Conservation (phyloP, 2,113 vertebrate genomes). For the Notarius quadriscutis region DNA sequence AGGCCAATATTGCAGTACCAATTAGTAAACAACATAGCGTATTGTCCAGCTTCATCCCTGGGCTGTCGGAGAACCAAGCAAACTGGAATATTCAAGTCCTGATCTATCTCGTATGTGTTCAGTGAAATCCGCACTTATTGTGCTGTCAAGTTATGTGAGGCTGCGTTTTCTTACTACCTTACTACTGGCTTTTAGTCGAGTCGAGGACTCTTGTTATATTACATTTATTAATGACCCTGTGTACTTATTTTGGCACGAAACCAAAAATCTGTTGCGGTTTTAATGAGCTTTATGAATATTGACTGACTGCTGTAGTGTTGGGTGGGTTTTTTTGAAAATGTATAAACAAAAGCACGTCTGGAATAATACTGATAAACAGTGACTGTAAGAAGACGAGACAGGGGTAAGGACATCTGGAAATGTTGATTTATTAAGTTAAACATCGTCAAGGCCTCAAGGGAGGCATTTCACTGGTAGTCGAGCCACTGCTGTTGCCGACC, state of each 20-base stretch:
- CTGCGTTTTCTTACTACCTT: neutral
- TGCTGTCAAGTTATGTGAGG: neutral
- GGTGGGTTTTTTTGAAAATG: neutral
- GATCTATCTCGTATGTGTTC: neutral
- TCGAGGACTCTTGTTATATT: neutral
- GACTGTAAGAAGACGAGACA: neutral
- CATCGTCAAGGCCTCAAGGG: constrained; percentile 12
- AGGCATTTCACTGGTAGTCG: constrained; percentile 35
- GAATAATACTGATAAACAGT: neutral
- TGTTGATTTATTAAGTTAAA: constrained; percentile 27
- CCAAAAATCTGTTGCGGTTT: neutral
- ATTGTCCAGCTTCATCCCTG: neutral
- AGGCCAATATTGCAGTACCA: constrained; percentile 12
- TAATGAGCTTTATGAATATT: neutral
- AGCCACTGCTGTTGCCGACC: constrained; percentile 26
- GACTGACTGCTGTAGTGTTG: neutral
- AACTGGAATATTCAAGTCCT: neutral
- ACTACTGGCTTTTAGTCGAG: neutral
- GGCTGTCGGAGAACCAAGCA: neutral
- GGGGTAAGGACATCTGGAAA: neutral
- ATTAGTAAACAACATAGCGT: constrained; percentile 10
- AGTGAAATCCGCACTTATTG: neutral
- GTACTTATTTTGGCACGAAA: neutral
- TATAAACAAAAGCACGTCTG: neutral
- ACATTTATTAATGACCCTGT: neutral